phyloP scores from a whole-genome alignment of 2,797 vertebrate genomes.

The Anabas testudineus region DNA sequence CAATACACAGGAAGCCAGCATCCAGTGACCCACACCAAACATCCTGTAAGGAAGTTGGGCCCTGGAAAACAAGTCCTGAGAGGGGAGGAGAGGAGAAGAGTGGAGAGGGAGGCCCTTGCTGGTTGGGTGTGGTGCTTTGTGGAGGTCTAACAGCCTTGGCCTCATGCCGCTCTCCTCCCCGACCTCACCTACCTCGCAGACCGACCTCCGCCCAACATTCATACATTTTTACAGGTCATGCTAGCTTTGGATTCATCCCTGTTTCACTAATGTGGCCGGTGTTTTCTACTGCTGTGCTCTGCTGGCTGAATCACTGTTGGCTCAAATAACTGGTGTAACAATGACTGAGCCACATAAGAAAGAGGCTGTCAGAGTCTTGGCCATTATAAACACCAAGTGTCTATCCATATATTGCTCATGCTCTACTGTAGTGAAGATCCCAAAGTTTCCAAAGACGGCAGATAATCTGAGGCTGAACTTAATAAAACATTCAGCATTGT shows the following conservation, averaged over 20 bases:
- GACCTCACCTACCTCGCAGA: conserved; percentile 54
- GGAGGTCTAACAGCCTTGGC: conserved; percentile 76
- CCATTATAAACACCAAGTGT: not conserved
- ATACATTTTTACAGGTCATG: conserved; percentile 32
- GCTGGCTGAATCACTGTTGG: not conserved
- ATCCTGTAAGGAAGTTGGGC: conserved; percentile 87
- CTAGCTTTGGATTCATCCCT: conserved; percentile 24
- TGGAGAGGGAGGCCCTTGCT: conserved; percentile 61
- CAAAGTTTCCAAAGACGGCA: not conserved
- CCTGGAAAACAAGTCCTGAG: conserved; percentile 82
- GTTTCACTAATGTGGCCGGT: conserved; percentile 38
- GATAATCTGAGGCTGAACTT: too few relatives aligned
- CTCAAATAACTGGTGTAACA: not conserved
- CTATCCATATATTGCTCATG: not conserved
- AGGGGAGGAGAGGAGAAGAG: conserved; percentile 61
- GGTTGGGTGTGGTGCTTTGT: conserved; percentile 69
- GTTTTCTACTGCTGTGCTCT: conserved; percentile 21
- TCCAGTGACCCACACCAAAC: conserved; percentile 86
- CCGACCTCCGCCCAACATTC: conserved; percentile 69
- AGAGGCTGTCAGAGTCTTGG: not conserved
- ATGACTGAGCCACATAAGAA: not conserved
- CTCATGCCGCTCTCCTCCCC: conserved; percentile 30
- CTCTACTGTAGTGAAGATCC: not conserved
- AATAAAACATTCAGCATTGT: too few relatives aligned
- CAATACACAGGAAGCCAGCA: conserved; percentile 87